Evolutionary conservation across 2,888 invertebrate species (phyloP).

Genomic region (Xanthia togata): DNA sequence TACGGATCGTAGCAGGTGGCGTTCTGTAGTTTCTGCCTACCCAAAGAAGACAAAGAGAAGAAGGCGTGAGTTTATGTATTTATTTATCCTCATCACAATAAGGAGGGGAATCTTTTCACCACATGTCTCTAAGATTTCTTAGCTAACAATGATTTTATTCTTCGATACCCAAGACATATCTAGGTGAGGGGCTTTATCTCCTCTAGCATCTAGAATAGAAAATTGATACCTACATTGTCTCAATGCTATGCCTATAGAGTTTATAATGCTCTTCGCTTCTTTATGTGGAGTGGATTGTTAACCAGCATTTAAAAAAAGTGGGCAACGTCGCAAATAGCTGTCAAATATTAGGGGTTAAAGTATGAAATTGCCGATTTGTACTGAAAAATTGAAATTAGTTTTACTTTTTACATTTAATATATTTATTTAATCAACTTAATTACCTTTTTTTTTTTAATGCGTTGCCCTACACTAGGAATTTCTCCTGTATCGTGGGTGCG

Average conservation of each 20-base stretch:
- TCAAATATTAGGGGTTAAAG: no score
- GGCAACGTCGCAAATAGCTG: no score
- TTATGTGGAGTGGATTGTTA: neutral
- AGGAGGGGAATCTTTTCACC: neutral
- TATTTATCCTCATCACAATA: neutral
- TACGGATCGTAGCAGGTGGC: neutral
- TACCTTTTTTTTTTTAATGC: no score
- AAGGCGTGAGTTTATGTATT: neutral
- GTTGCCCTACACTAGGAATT: no score
- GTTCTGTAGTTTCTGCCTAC: neutral
- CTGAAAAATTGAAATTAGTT: no score
- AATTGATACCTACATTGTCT: neutral
- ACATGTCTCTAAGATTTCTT: slow-evolving; percentile 7
- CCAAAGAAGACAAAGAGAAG: no score
- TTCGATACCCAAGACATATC: neutral
- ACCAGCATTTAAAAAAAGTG: no score
- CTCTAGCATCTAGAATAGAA: neutral
- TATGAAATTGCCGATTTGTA: no score
- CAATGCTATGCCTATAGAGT: neutral
- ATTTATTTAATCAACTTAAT: no score
- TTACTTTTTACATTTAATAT: no score
- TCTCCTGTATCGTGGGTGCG: no score
- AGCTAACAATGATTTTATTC: neutral
- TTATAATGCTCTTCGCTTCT: neutral
- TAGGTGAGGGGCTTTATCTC: neutral